Conservation (phyloP, 2,888 invertebrate genomes). For the Argyresthia goedartella region DNA sequence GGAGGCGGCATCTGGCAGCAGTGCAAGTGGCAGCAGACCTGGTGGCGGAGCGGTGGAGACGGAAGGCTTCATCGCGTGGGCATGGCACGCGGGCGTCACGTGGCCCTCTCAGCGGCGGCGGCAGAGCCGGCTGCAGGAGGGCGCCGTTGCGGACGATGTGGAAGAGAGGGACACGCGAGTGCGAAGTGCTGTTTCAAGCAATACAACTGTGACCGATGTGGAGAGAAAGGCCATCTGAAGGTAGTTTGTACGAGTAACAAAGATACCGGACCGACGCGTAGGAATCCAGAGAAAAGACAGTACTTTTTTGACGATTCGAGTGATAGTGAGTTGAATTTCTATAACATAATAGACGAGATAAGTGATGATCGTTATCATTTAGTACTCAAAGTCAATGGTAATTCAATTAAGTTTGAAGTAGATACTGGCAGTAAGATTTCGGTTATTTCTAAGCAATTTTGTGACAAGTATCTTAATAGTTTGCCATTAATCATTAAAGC, state of each 20-base stretch:
- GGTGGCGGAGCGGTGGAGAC: conserved; percentile 1
- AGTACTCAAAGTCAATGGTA: not conserved
- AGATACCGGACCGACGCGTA: not conserved
- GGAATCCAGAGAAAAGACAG: not conserved
- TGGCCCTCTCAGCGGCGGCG: not conserved
- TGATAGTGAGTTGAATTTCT: not conserved
- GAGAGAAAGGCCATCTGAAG: not conserved
- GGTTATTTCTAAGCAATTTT: not conserved
- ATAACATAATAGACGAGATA: not conserved
- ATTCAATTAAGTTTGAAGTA: not conserved
- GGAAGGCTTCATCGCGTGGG: not conserved
- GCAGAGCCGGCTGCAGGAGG: not conserved
- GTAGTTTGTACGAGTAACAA: not conserved
- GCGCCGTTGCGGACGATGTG: not conserved
- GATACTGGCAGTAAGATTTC: too few species aligned
- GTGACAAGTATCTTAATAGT: not conserved
- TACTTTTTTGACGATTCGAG: not conserved
- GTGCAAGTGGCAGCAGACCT: too few species aligned
- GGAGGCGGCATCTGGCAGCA: too few species aligned
- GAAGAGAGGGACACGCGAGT: not conserved
- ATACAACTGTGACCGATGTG: not conserved
- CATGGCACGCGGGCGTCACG: not conserved
- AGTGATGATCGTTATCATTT: not conserved
- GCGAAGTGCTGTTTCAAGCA: not conserved
- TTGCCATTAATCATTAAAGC: not conserved